Base-by-base conservation (phyloP, 2,113 vertebrate genomes). In the Dicaeum eximium region DNA sequence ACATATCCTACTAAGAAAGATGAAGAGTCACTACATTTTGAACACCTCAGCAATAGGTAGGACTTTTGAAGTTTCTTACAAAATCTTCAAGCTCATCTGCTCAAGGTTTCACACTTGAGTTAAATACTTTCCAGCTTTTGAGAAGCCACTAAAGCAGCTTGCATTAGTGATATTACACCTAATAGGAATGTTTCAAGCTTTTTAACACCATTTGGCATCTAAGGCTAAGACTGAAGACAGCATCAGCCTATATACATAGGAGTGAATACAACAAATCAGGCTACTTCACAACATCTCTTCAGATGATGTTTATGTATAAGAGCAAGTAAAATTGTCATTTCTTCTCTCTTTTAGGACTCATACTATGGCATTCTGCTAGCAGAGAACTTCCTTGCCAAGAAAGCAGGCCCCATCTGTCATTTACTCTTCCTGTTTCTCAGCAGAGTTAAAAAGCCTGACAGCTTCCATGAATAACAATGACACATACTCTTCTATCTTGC, bases 381-480 rank as follows among this genome's bases (percentile, higher is more conserved):
- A 91, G 71, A 97, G 75, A 91, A 88, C 80, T 95, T 93, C 37
- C 89, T 96, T 95, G 91, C 91, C 92, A 96, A 96, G 86, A 88
- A 61, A 93, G 92, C 21, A 0, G 64, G 66, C 61, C 65, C 80
- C 61, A 93, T 82, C 93, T 92, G 91, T 96, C 97, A 96, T 48
- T 97, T 94, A 96, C 50, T 92, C 83, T 28, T 97, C 86, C 45
- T 91, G 64, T 96, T 97, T 96, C 86, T 95, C 40, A 17, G 53
- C 38, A 12, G 80, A 97, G 83, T 92, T 96, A 84, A 95, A 91
- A 88, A 96, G 92, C 93, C 91, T 96, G 97, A 97, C 93, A 96
- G 93, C 93, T 98, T 93, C 90, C 89, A 95, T 97, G 96, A 97
- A 96, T 97, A 97, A 96, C 92, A 97, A 96, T 96, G 85, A 89